Percentiles rank a stretch among this genome's conserved stretches.
These are phyloP conservation scores for Manis crassicaudata DNA, from an alignment of 2,797 vertebrate species.

Conservation along the genomic window DNA sequence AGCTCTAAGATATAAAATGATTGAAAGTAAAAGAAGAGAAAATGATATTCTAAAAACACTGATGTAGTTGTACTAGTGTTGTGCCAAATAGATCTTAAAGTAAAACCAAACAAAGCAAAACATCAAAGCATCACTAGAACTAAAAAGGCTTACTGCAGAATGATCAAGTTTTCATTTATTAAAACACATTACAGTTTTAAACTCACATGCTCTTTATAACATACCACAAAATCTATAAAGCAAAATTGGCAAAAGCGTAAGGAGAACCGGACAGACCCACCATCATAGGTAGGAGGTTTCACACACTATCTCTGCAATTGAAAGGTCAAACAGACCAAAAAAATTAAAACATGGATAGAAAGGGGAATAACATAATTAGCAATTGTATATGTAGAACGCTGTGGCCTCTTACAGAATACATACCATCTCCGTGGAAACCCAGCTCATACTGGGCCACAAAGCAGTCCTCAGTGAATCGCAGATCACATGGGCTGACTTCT, in stretches of 20 bases:
- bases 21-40: too few relatives aligned
- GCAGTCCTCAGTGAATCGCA: not conserved
- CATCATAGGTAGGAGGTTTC: not conserved
- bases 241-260: not conserved
- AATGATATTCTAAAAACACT: not conserved
- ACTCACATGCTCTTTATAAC: not conserved
- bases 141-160: not conserved
- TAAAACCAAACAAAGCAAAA: not conserved
- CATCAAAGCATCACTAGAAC: not conserved
- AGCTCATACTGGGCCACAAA: not conserved
- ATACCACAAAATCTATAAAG: not conserved
- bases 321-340: not conserved
- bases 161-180: not conserved
- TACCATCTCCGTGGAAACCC: not conserved
- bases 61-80: not conserved
- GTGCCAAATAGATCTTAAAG: not conserved
- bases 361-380: too few relatives aligned
- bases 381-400: accelerated
- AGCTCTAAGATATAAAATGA: not conserved
- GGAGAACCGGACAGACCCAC: not conserved
- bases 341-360: not conserved
- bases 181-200: not conserved
- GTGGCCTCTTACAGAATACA: too few relatives aligned
- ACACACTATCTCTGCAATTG: not conserved
- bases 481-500: not conserved